phyloP scores from a whole-genome alignment of 2,113 vertebrate genomes.

The Notiomystis cincta region DNA sequence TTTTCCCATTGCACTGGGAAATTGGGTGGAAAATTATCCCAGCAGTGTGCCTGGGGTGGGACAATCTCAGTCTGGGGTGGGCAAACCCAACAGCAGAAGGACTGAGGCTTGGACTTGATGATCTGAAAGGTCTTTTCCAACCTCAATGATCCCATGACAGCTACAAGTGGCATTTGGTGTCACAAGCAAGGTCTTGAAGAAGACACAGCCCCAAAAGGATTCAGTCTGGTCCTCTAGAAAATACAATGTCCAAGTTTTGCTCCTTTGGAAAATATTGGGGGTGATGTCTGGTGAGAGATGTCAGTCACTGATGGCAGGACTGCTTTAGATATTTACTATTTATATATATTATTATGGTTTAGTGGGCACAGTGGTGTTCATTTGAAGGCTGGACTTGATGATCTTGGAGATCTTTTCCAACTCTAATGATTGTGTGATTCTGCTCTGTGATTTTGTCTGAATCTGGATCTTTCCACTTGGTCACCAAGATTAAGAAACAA shows the following conservation, averaged over 20 bases:
- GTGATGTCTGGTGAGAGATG: not conserved
- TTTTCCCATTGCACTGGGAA: not conserved
- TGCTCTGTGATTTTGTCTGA: not conserved
- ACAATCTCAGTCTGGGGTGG: not conserved
- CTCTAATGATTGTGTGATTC: no score
- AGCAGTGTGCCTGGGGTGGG: rapidly evolving
- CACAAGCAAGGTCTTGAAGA: rapidly evolving
- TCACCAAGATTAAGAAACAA: not conserved
- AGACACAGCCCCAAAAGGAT: not conserved
- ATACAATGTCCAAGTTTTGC: not conserved
- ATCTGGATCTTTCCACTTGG: not conserved
- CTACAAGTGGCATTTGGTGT: rapidly evolving
- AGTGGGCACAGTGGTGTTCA: not conserved
- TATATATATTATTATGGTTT: not conserved
- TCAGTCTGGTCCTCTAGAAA: not conserved
- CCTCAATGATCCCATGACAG: no score
- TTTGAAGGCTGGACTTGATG: not conserved
- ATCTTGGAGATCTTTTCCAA: not conserved
- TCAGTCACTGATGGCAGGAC: not conserved
- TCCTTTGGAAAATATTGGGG: not conserved
- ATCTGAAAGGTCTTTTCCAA: not conserved
- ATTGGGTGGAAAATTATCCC: not conserved
- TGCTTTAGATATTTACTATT: not conserved
- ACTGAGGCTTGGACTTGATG: not conserved
- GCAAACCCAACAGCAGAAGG: not conserved